These are phyloP conservation scores for Anthopleura xanthogrammica DNA, from an alignment of 92 coral and sea anemone genomes.

Conservation along the genomic window DNA sequence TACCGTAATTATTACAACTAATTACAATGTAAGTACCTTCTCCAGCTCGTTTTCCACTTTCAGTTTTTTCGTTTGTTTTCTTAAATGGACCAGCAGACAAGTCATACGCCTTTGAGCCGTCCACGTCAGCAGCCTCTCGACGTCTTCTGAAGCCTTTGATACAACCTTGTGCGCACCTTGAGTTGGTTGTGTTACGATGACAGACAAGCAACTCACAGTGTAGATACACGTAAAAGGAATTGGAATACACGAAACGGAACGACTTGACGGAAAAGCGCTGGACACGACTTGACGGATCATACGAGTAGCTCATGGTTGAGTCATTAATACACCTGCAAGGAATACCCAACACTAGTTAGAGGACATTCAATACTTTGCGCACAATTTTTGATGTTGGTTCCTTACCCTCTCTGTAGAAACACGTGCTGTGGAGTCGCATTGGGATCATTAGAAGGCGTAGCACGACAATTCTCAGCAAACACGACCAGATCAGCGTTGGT, in stretches of 20 bases:
- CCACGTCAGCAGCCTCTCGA: neutral
- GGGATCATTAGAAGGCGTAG: no score
- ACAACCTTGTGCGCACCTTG: conserved; percentile 11
- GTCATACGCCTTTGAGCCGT: neutral
- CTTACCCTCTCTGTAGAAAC: conserved; percentile 14
- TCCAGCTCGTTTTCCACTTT: neutral
- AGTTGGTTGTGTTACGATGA: conserved; percentile 22
- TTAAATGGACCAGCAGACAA: neutral
- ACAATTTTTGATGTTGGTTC: neutral
- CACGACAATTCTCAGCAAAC: conserved; percentile 13
- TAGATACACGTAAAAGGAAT: neutral
- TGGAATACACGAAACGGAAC: conserved; percentile 18
- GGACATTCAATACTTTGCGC: neutral
- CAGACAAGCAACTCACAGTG: conserved; percentile 17
- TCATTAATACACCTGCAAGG: conserved; percentile 1
- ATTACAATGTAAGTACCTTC: neutral
- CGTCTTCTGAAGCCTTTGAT: neutral
- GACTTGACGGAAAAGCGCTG: conserved; percentile 18
- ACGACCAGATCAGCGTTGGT: conserved; percentile 24
- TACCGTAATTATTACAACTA: no score
- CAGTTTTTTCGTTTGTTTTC: neutral
- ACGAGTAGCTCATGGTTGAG: conserved; percentile 14
- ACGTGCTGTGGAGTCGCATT: no score
- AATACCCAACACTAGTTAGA: neutral
- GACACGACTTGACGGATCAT: neutral